Percentiles rank a stretch among this genome's conserved stretches.
phyloP scores from a whole-genome alignment of 2,797 vertebrate genomes.

The Artibeus lituratus region DNA sequence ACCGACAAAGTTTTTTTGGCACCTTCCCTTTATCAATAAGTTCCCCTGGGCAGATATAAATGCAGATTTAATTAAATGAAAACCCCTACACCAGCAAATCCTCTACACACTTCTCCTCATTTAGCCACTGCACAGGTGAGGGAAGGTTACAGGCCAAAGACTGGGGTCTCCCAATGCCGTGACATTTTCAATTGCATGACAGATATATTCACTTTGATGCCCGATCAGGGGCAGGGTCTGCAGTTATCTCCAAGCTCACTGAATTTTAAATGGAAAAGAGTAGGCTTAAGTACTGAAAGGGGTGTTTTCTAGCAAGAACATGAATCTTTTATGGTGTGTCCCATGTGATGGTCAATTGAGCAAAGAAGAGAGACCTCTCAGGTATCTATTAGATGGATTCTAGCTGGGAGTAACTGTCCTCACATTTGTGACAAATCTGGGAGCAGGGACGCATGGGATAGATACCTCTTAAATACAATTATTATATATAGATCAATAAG shows the following conservation, averaged over 20 bases:
- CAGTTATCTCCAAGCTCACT: background rate
- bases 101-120: background rate
- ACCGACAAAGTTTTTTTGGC: constrained; percentile 22
- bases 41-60: constrained; percentile 28
- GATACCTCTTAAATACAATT: background rate
- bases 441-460: background rate
- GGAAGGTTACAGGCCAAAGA: constrained; percentile 4
- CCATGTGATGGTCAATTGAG: background rate
- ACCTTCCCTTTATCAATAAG: background rate
- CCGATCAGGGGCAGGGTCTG: background rate
- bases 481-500: background rate
- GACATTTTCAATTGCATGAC: constrained; percentile 43
- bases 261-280: constrained; percentile 39
- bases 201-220: constrained; percentile 28
- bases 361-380: background rate
- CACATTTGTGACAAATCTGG: background rate
- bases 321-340: background rate
- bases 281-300: background rate
- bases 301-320: background rate
- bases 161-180: background rate
- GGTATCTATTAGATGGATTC: background rate
- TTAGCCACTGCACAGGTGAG: background rate
- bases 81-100: constrained; percentile 32
- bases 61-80: constrained; percentile 63
- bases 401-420: background rate